Evolutionary conservation across 2,888 invertebrate species (phyloP).

Genomic region (Bugula neritina): DNA sequence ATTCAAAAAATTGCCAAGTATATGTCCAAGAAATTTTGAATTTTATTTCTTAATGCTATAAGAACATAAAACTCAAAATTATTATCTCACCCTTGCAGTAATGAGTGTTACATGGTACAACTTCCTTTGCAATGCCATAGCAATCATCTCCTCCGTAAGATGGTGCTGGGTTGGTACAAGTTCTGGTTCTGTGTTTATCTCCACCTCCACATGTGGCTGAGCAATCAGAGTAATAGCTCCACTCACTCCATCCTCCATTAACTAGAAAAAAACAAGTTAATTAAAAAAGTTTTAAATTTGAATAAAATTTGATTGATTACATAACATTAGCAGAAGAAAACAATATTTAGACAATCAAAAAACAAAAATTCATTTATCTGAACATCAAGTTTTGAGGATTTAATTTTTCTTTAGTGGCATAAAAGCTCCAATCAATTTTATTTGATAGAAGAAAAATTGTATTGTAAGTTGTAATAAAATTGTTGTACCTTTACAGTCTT

Average conservation of each 20-base stretch:
- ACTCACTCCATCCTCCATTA: constrained; percentile 45
- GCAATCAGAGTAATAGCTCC: constrained; percentile 41
- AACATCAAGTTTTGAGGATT: neutral
- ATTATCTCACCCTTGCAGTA: constrained; percentile 13
- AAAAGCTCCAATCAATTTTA: too few species aligned
- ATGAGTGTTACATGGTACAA: constrained; percentile 37
- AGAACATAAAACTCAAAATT: too few species aligned
- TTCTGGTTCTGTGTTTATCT: constrained; percentile 36
- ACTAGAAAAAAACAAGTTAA: constrained; percentile 33
- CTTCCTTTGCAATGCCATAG: constrained; percentile 33
- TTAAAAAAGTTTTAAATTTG: neutral
- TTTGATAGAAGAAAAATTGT: too few species aligned
- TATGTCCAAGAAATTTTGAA: too few species aligned
- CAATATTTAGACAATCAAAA: neutral
- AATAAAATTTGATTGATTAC: neutral
- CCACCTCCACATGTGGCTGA: constrained; percentile 45
- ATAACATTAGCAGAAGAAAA: neutral
- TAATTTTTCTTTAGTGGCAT: too few species aligned
- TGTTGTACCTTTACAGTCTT: neutral
- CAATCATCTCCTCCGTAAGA: constrained; percentile 40
- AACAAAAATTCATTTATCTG: neutral
- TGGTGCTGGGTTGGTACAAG: constrained; percentile 43
- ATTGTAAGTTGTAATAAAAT: too few species aligned
- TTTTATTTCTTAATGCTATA: too few species aligned
- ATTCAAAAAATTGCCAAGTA: too few species aligned